Base-by-base conservation (phyloP, 2,888 invertebrate genomes). In the Odontocolon sp. region DNA sequence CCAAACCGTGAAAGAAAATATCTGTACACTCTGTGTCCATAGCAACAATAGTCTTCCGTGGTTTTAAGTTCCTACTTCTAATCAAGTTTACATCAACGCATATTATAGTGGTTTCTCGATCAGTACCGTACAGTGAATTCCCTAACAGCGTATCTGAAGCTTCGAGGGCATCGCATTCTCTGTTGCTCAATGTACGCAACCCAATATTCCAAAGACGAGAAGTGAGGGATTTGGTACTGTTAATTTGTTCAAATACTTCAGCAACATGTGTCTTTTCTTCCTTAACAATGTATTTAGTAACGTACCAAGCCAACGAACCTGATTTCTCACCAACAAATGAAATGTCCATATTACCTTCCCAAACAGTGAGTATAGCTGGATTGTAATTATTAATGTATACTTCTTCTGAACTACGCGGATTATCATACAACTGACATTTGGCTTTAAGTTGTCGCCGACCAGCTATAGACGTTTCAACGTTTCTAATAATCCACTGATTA, bases 81-180 rank as follows among this genome's bases (percentile, higher is more conserved):
- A 78, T 71, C 28, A 69, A 42, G 56, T 69, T 68, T 0, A 85
- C 74, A 76, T 86, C 84, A 59, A 89, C 61, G 87, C 87, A 89
- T 81, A 82, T 77, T 45, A 88, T 84, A 14, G 83, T 86, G 23
- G 88, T 88, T 3, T 73, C 26, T 8, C 82, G 70, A 78, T 88
- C 87, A 2, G 87, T 87, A 28, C 84, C 87, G 63, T 81, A 61
- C 23, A 87, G 80, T 3, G 86, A 77, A 36, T 84, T 81, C 4
- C 77, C 79, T 14, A 81, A 54, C 6, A 75, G 52, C 38, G 47
- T 66, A 61, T 79, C 75, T 4, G 72, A 67, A n/a, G 75, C 78
- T 69, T 79, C 69, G 6, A 56, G 59, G 8, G 73, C 79, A 8
- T 76, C 76, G 45, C 79, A 79, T 57, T 78, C 78, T 42, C 78